phyloP scores from a whole-genome alignment of 2,113 vertebrate genomes.

The Phainopepla nitens region DNA sequence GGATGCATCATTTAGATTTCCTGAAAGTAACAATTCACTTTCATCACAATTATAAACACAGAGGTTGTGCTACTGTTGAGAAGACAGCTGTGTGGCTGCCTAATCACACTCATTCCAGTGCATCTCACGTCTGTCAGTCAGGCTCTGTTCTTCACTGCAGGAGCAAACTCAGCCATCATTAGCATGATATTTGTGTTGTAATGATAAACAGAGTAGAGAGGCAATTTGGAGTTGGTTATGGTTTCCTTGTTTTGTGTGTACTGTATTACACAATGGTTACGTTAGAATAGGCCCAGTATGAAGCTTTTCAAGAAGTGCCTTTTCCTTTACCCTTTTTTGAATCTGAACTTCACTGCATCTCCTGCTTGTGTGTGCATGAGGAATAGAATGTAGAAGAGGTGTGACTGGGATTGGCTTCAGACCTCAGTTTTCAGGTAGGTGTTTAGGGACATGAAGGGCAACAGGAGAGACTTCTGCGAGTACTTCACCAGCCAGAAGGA shows the following conservation, averaged over 20 bases:
- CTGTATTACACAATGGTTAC: not conserved
- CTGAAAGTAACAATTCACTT: not conserved
- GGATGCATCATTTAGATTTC: not conserved
- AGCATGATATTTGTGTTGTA: not conserved
- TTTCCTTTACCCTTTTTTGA: not conserved
- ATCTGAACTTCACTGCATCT: not conserved
- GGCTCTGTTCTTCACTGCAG: not conserved
- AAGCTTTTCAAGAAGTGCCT: not conserved
- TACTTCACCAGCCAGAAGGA: not conserved
- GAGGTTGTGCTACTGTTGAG: not conserved
- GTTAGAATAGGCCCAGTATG: not conserved
- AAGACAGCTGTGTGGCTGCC: not conserved
- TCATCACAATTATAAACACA: not conserved
- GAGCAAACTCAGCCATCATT: not conserved
- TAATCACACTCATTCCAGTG: not conserved
- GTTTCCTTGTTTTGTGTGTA: not conserved
- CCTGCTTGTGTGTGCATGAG: not conserved
- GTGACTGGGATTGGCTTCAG: not conserved
- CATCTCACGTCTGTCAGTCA: not conserved
- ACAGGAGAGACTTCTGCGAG: not conserved
- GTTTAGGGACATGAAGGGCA: not conserved
- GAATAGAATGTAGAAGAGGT: not conserved
- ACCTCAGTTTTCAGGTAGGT: not conserved
- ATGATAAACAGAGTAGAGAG: not conserved
- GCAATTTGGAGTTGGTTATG: not conserved